These are phyloP conservation scores for Acanthococcus lagerstroemiae DNA, from an alignment of 2,888 invertebrate genomes.

Conservation along the genomic window DNA sequence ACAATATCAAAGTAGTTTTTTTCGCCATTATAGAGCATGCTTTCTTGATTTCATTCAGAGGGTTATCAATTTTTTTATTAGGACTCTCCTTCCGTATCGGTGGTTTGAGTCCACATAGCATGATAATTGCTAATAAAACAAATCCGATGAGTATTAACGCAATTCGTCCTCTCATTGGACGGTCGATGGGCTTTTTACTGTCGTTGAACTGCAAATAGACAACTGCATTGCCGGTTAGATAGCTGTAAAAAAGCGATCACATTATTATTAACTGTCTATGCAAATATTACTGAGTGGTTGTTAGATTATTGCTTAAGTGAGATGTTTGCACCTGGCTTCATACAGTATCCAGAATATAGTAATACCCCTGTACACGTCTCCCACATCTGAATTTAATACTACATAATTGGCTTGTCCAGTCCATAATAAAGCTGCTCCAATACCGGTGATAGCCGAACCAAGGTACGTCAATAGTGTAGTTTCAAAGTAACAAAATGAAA, in stretches of 20 bases:
- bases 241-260: neutral
- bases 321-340: conserved; percentile 88
- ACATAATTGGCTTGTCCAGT: conserved; percentile 87
- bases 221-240: conserved; percentile 17
- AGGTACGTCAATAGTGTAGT: conserved; percentile 2
- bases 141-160: neutral
- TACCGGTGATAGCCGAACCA: conserved; percentile 62
- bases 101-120: conserved; percentile 1
- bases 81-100: no score
- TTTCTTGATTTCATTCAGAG: no score
- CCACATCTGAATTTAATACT: conserved; percentile 73
- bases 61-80: no score
- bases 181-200: neutral
- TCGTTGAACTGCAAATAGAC: conserved; percentile 16
- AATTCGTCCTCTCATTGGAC: neutral
- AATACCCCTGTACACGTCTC: conserved; percentile 82
- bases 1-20: no score
- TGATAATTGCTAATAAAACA: neutral
- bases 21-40: no score
- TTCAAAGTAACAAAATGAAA: conserved; percentile 35
- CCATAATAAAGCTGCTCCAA: conserved; percentile 90
- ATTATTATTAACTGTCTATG: neutral
- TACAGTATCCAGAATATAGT: conserved; percentile 94
- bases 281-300: neutral
- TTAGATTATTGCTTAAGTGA: no score